Conservation (phyloP, 2,888 invertebrate genomes). For the Candidula unifasciata region DNA sequence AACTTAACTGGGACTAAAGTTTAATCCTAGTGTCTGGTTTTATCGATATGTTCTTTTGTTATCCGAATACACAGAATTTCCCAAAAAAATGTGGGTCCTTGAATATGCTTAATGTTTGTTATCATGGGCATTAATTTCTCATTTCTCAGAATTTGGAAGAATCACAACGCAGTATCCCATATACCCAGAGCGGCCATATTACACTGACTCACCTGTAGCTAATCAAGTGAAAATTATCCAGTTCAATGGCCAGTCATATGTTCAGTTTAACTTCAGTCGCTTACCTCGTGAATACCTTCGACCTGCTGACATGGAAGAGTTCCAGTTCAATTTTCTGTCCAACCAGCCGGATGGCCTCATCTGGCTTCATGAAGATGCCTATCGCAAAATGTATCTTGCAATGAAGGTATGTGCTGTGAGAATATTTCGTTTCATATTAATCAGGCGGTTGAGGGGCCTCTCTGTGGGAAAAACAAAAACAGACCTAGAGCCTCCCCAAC, state of each 20-base stretch:
- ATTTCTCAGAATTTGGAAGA: slow-evolving; percentile 56
- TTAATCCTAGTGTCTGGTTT: no score
- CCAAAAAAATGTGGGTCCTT: no score
- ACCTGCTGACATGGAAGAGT: slow-evolving; percentile 58
- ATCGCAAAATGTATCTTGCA: slow-evolving; percentile 67
- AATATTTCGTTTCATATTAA: neutral
- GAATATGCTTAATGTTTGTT: no score
- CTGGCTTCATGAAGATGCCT: slow-evolving; percentile 68
- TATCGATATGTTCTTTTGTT: no score
- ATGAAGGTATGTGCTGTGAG: slow-evolving; percentile 65
- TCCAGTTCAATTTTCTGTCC: slow-evolving; percentile 69
- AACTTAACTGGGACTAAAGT: no score
- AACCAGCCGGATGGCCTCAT: slow-evolving; percentile 68
- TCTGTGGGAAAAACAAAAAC: no score
- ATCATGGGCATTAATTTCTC: slow-evolving; percentile 18
- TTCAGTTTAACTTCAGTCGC: slow-evolving; percentile 64
- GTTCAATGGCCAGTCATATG: slow-evolving; percentile 53
- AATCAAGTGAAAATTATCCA: slow-evolving; percentile 5
- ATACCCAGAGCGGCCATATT: neutral
- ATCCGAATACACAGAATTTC: no score
- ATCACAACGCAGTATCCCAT: slow-evolving; percentile 43
- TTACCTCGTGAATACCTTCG: slow-evolving; percentile 61
- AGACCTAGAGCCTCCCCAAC: no score
- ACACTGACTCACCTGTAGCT: neutral
- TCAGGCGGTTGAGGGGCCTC: no score